These are phyloP conservation scores for Sardinella longiceps DNA, from an alignment of 2,797 vertebrate species.

Conservation along the genomic window DNA sequence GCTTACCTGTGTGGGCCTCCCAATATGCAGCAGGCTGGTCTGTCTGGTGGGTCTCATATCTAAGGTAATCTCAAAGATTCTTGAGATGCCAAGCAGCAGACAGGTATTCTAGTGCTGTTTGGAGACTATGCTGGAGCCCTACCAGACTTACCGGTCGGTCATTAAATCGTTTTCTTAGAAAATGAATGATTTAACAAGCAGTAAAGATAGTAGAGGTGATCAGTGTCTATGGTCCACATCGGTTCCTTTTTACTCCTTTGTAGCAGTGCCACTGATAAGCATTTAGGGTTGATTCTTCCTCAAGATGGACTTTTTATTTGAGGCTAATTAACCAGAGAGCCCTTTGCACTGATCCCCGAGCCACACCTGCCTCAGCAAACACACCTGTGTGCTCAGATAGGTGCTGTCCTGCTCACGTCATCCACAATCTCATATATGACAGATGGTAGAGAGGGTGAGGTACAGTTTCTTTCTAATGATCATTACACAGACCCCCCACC, in stretches of 20 bases:
- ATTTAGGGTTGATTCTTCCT: neutral
- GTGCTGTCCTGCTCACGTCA: neutral
- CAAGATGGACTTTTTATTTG: neutral
- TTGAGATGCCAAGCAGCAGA: neutral
- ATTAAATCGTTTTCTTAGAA: neutral
- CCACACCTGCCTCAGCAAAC: conserved; percentile 5
- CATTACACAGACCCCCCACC: neutral
- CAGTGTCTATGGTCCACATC: neutral
- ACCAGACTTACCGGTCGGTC: no score
- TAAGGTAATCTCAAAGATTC: neutral
- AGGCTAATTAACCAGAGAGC: neutral
- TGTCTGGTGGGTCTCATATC: neutral
- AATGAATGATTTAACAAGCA: neutral
- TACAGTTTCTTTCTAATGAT: neutral
- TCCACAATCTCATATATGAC: neutral
- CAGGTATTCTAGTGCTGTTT: neutral
- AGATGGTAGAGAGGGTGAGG: neutral
- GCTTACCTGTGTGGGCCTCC: neutral
- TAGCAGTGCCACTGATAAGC: neutral
- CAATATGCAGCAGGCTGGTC: neutral
- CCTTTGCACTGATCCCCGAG: neutral
- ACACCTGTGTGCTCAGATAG: neutral
- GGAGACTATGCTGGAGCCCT: neutral
- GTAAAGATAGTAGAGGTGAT: neutral
- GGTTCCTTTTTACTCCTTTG: no score